Conservation (phyloP, 2,797 vertebrate species). For the Chrysocyon brachyurus region DNA sequence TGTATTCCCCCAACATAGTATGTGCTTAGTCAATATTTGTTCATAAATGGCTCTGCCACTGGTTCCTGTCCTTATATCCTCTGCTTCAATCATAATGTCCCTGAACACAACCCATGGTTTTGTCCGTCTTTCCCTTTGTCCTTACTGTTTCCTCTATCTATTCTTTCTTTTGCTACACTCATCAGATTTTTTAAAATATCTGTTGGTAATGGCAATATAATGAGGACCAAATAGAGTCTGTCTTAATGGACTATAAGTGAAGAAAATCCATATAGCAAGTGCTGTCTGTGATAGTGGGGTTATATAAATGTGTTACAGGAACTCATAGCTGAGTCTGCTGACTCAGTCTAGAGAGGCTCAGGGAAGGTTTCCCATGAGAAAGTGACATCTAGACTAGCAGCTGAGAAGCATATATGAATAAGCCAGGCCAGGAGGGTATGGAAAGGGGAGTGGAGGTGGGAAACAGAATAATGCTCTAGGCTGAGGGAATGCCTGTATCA, state of each 20-base stretch:
- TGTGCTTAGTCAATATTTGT: not conserved
- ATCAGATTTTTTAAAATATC: not conserved
- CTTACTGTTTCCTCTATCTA: not conserved
- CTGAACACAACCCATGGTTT: not conserved
- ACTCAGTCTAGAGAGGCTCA: not conserved
- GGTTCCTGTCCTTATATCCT: not conserved
- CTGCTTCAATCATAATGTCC: not conserved
- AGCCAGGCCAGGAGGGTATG: not conserved
- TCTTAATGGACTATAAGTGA: not conserved
- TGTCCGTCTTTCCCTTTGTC: not conserved
- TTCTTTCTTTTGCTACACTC: constrained; percentile 34
- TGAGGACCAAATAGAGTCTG: constrained; percentile 27
- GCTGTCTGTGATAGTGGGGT: not conserved
- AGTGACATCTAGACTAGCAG: not conserved
- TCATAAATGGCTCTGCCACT: not conserved
- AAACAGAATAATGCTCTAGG: not conserved
- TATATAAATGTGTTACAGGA: not conserved
- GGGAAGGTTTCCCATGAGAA: not conserved
- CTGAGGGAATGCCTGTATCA: not conserved
- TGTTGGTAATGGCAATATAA: not conserved
- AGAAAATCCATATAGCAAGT: not conserved
- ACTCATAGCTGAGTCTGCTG: not conserved
- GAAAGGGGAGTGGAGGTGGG: not conserved
- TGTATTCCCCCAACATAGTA: not conserved
- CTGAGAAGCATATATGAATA: not conserved